phyloP scores from a whole-genome alignment of 2,113 vertebrate genomes.

The Aix galericulata region DNA sequence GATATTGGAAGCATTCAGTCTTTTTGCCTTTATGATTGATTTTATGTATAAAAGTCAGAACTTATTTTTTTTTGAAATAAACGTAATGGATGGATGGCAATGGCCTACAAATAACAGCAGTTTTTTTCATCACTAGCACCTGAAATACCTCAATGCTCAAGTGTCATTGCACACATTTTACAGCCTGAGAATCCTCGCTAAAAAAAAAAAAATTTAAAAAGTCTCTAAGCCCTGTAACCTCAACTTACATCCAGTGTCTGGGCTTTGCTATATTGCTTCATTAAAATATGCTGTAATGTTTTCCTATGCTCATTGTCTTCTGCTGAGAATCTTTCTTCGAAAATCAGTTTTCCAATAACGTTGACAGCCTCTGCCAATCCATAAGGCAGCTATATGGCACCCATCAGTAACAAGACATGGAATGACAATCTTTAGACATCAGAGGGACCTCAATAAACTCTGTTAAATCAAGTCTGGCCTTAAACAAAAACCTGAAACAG shows the following conservation, averaged over 20 bases:
- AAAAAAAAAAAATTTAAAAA: fast-evolving
- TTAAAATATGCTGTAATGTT: not conserved
- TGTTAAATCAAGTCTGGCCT: not conserved
- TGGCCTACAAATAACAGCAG: not conserved
- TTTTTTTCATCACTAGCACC: not conserved
- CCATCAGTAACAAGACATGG: not conserved
- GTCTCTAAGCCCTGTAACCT: not conserved
- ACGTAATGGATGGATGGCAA: not conserved
- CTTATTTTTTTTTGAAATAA: not conserved
- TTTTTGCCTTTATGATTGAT: not conserved
- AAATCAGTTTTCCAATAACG: not conserved
- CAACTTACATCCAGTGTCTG: not conserved
- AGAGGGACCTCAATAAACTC: not conserved
- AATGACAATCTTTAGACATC: not conserved
- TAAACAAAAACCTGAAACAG: not conserved
- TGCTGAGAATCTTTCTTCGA: not conserved
- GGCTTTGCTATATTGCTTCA: not conserved
- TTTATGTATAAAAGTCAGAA: not conserved
- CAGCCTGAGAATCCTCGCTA: not conserved
- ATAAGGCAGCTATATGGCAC: not conserved
- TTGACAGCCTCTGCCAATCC: not conserved
- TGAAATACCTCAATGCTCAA: not conserved
- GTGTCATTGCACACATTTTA: not conserved
- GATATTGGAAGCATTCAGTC: not conserved
- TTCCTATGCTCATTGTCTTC: not conserved